These are phyloP conservation scores for Neoscelio sp. DNA, from an alignment of 2,888 invertebrate genomes.

Conservation along the genomic window DNA sequence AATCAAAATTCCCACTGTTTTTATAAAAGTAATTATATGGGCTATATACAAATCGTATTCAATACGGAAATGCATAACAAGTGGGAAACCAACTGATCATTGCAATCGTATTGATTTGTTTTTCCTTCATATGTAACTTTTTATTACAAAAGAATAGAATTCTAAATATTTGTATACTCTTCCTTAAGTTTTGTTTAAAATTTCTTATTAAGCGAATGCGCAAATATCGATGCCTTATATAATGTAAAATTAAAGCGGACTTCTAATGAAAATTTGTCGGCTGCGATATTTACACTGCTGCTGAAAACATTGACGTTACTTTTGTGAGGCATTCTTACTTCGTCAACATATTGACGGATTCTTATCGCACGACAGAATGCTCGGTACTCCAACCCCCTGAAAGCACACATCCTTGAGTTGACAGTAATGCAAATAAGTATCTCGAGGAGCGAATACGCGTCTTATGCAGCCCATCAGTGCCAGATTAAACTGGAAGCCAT, in stretches of 20 bases:
- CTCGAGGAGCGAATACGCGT: conserved; percentile 31
- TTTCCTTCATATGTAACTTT: too few relatives aligned
- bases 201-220: conserved; percentile 10
- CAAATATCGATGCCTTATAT: background rate
- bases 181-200: too few relatives aligned
- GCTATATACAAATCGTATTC: too few relatives aligned
- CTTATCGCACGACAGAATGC: conserved; percentile 26
- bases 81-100: too few relatives aligned
- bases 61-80: too few relatives aligned
- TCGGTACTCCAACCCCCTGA: conserved; percentile 23
- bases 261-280: conserved; percentile 10
- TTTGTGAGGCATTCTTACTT: conserved; percentile 13
- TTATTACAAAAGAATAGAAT: background rate
- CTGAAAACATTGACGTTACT: background rate
- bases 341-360: conserved; percentile 41
- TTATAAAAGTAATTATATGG: too few relatives aligned
- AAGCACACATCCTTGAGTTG: conserved; percentile 41
- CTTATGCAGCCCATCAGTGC: conserved; percentile 48
- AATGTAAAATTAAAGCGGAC: conserved; percentile 4
- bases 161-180: too few relatives aligned
- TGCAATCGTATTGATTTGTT: too few relatives aligned
- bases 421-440: conserved; percentile 56
- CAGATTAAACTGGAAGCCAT: too few relatives aligned
- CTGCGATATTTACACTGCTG: background rate
- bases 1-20: background rate